These are phyloP conservation scores for Pristionchus japonicus DNA, from an alignment of 2,888 invertebrate species.

Conservation along the genomic window DNA sequence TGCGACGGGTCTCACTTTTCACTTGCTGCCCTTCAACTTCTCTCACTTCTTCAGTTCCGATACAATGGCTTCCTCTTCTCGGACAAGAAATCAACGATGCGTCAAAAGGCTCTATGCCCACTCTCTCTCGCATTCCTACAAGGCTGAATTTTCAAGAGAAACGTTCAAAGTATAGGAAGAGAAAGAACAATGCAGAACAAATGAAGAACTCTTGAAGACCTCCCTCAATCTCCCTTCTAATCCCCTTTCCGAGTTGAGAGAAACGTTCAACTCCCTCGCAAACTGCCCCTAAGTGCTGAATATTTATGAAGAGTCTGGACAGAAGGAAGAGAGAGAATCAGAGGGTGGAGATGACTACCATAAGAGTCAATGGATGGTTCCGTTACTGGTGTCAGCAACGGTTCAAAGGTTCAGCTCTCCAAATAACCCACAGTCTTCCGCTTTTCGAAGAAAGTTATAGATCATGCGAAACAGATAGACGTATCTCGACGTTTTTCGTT, in stretches of 20 bases:
- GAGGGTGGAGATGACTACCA: background rate
- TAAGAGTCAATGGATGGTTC: background rate
- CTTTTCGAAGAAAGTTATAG: no score
- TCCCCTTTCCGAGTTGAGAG: background rate
- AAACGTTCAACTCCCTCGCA: background rate
- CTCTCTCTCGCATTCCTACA: background rate
- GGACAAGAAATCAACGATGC: slow-evolving; percentile 37
- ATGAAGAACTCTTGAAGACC: background rate
- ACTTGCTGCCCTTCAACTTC: background rate
- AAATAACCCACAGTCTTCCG: no score
- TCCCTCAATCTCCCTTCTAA: slow-evolving; percentile 1
- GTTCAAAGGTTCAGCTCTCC: background rate
- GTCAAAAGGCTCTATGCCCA: background rate
- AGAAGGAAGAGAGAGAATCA: background rate
- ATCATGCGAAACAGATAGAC: no score
- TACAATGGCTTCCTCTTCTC: slow-evolving; percentile 13
- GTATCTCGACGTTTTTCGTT: background rate
- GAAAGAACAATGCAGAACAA: background rate
- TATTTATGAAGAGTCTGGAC: slow-evolving; percentile 1
- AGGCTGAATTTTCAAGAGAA: background rate
- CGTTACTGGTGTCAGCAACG: background rate
- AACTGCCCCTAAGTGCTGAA: background rate
- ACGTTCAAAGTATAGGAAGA: background rate
- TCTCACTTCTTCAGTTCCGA: slow-evolving; percentile 34
- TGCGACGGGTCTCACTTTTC: background rate